Evolutionary conservation across 2,113 vertebrate species (phyloP), one percentile per base, ranked within the genome.

Genomic region (Diadophis punctatus): DNA sequence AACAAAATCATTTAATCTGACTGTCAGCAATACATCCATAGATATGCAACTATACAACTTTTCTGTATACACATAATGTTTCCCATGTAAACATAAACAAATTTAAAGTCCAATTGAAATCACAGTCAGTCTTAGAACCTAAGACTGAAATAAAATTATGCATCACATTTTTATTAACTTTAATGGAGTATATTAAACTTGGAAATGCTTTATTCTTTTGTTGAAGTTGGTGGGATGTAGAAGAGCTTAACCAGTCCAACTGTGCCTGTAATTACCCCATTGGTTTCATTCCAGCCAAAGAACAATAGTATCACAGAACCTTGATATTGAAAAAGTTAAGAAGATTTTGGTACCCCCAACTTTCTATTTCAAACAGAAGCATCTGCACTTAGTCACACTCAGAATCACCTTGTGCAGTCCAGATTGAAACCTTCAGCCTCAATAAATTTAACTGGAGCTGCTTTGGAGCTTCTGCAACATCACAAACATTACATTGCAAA

Each of bases 1-100:
- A n/a, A n/a, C 9, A 18, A 8, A n/a, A 52, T 87, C 5, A 27
- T 52, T 52, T 52, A 87, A 52, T 34, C 80, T 0, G 14, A 52
- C 93, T 92, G 0, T 16, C 85, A 91, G 14, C 56, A 87, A 51
- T 25, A 56, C 0, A 88, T 88, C 30, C 5, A 1, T 88, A 48
- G 84, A 43, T 2, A 7, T 0, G 22, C 34, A 90, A 90, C 30
- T 25, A 6, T n/a, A 34, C 23, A 48, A 43, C 30, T 12, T 5
- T 22, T 92, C n/a, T 86, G 0, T 0, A 8, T 3, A 86, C 22
- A 6, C 51, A 48, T 49, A 1, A 25, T 11, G 11, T 74, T 48
- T 30, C 39, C n/a, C 48, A 43, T 60, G 25, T 85, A 18, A 5
- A 88, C 8, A 46, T 34, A 39, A 84, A 49, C 20, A 58, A 53